A percentile compares a stretch with the other conserved stretches of the same genome.
These are phyloP conservation scores for Serripes groenlandicus DNA, from an alignment of 2,888 invertebrate genomes.

Conservation along the genomic window DNA sequence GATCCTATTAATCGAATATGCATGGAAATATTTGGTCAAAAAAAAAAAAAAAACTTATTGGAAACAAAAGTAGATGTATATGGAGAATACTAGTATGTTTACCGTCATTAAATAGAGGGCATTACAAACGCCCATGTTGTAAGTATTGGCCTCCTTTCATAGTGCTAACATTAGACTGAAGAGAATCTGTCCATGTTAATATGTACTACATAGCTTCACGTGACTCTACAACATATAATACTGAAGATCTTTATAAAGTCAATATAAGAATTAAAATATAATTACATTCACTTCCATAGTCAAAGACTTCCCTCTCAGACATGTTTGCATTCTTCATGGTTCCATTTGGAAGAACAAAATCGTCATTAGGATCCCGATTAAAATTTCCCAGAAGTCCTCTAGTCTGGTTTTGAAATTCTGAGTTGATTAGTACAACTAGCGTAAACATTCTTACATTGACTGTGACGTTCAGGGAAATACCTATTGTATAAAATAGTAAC, in stretches of 20 bases:
- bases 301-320: conserved; percentile 32
- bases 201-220: neutral
- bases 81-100: too few species aligned
- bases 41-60: too few species aligned
- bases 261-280: too few species aligned
- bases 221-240: too few species aligned
- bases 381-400: conserved; percentile 78
- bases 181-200: neutral
- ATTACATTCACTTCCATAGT: conserved; percentile 38
- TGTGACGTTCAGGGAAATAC: conserved; percentile 38
- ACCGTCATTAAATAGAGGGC: too few species aligned
- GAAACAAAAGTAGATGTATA: too few species aligned
- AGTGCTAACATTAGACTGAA: neutral
- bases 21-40: too few species aligned
- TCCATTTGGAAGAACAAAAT: conserved; percentile 60
- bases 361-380: conserved; percentile 73
- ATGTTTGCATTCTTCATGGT: neutral
- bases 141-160: neutral
- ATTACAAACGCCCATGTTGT: too few species aligned
- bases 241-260: too few species aligned
- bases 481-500: too few species aligned
- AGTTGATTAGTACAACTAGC: conserved; percentile 58
- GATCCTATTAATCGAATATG: too few species aligned
- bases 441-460: conserved; percentile 53
- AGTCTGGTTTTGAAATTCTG: conserved; percentile 66